Percentiles rank a stretch among this genome's conserved stretches.
phyloP scores from a whole-genome alignment of 1,140 invertebrate genomes.

The Cydia fagiglandana region DNA sequence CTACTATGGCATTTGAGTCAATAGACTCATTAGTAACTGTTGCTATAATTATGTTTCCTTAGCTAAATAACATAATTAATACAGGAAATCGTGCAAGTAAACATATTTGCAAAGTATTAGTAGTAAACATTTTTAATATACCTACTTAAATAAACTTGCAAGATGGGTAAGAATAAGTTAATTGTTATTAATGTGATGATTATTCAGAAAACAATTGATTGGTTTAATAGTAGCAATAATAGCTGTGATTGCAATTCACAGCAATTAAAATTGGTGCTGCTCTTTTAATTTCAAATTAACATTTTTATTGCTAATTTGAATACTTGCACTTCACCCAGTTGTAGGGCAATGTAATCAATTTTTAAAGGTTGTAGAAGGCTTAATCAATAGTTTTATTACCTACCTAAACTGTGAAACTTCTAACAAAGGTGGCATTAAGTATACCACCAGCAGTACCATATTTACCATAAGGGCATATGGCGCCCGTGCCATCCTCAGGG shows the following conservation, averaged over 20 bases:
- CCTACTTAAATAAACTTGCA: background rate
- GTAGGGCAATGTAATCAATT: too few species aligned
- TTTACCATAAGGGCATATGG: too few species aligned
- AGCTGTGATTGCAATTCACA: background rate
- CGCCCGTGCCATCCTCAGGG: too few species aligned
- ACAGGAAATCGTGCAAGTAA: background rate
- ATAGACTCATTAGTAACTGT: background rate
- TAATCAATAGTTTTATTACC: too few species aligned
- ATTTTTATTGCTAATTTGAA: slow-evolving; percentile 33
- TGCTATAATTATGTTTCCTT: background rate
- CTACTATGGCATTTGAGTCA: background rate
- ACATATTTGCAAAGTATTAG: background rate
- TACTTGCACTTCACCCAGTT: too few species aligned
- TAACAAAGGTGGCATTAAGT: too few species aligned
- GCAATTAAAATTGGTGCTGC: too few species aligned
- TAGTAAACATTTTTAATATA: too few species aligned
- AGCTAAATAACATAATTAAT: background rate
- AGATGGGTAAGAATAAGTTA: background rate
- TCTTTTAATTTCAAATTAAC: slow-evolving; percentile 45
- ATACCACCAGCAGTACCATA: too few species aligned
- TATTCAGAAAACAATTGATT: background rate
- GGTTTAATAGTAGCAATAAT: background rate
- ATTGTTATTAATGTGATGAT: background rate
- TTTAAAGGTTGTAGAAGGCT: too few species aligned
- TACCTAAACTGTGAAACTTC: too few species aligned